phyloP scores from a whole-genome alignment of 2,888 invertebrate species.

The Amiota mariae region DNA sequence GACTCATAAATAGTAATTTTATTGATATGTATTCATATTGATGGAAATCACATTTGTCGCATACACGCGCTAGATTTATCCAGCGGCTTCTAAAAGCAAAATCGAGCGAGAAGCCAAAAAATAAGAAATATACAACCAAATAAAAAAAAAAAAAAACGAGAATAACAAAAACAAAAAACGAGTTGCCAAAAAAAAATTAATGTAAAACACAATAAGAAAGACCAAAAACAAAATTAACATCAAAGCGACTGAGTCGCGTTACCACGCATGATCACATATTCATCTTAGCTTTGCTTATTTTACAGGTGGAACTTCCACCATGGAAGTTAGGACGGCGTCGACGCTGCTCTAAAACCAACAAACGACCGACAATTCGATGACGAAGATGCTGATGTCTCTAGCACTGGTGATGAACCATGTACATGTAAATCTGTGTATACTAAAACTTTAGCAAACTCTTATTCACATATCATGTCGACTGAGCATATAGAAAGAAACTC shows the following conservation, averaged over 20 bases:
- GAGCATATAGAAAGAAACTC: background rate
- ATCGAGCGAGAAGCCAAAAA: background rate
- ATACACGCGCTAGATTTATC: background rate
- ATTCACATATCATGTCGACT: background rate
- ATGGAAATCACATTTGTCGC: too few relatives aligned
- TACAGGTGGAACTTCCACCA: background rate
- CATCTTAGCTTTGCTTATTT: background rate
- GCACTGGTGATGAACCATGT: constrained; percentile 1
- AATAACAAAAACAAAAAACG: background rate
- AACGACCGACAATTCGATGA: background rate
- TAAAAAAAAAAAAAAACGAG: background rate
- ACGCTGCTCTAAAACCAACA: background rate
- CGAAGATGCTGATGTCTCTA: constrained; percentile 1
- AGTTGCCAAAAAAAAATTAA: background rate
- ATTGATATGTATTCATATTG: too few relatives aligned
- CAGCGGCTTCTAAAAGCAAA: background rate
- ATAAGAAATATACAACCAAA: background rate
- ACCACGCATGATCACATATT: background rate
- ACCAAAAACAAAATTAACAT: too few relatives aligned
- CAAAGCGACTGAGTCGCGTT: background rate
- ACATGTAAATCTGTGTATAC: background rate
- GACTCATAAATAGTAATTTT: too few relatives aligned
- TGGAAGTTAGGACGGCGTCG: background rate
- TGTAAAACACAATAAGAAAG: background rate
- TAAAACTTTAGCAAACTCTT: constrained; percentile 1